phyloP scores from a whole-genome alignment of 2,797 vertebrate genomes.

The Enteromius paludinosus region DNA sequence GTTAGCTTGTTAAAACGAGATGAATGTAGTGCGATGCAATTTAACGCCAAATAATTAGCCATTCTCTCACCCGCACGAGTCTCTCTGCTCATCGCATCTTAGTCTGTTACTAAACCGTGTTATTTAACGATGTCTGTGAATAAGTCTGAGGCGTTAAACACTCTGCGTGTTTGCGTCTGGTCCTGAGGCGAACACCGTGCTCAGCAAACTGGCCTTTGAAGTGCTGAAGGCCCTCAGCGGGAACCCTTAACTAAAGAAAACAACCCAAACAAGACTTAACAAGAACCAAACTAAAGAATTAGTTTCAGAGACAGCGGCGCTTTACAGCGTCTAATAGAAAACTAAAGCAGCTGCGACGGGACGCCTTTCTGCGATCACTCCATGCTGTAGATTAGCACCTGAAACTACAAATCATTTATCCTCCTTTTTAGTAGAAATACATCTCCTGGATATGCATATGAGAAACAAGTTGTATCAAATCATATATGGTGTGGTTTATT shows the following conservation, averaged over 20 bases:
- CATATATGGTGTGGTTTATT: not conserved
- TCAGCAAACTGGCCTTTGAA: conserved; percentile 40
- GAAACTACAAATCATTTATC: not conserved
- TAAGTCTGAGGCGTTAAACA: conserved; percentile 47
- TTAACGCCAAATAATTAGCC: not conserved
- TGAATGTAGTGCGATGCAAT: conserved; percentile 30
- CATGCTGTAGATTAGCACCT: not conserved
- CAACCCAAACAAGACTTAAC: conserved; percentile 41
- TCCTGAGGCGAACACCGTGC: conserved; percentile 44
- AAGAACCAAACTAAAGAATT: conserved; percentile 43
- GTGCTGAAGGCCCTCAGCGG: conserved; percentile 46
- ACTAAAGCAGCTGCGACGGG: conserved; percentile 1
- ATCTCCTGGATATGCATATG: not conserved
- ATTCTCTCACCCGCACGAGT: conserved; percentile 1
- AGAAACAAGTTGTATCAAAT: not conserved
- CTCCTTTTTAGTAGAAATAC: not conserved
- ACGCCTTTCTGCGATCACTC: not conserved
- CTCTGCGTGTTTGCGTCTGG: conserved; percentile 41
- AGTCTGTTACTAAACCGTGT: not conserved
- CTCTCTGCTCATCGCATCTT: not conserved
- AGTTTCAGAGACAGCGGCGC: conserved; percentile 15
- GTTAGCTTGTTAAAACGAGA: conserved; percentile 61
- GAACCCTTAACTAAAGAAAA: conserved; percentile 48
- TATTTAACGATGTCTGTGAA: conserved; percentile 51
- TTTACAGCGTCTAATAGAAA: conserved; percentile 12